Evolutionary conservation across 2,113 vertebrate species (phyloP).

Genomic region (Eolophus roseicapilla): DNA sequence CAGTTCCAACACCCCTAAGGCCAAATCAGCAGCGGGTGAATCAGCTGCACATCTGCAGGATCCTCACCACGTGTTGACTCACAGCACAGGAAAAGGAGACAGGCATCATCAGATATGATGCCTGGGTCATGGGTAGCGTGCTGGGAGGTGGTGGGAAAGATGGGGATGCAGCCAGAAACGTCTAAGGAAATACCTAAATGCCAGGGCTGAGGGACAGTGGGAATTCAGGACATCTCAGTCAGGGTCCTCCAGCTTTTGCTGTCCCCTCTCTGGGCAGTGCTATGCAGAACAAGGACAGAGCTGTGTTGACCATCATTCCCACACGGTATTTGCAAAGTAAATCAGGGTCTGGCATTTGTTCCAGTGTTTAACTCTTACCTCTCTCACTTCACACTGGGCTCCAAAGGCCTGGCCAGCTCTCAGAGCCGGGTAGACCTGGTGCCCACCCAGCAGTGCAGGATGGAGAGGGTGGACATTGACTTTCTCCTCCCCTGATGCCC

Average conservation of each 20-base stretch:
- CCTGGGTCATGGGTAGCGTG: fast-evolving
- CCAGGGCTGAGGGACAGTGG: background rate
- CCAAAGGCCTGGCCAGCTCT: background rate
- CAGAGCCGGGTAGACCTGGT: background rate
- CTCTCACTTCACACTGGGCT: background rate
- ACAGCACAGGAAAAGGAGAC: background rate
- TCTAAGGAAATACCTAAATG: background rate
- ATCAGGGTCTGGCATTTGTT: background rate
- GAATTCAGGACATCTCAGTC: background rate
- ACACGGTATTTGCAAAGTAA: background rate
- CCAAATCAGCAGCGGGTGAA: background rate
- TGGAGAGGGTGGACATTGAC: background rate
- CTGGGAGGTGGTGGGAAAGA: background rate
- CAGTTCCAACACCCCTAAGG: background rate
- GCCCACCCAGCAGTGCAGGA: background rate
- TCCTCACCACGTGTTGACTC: background rate
- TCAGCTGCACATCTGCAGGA: background rate
- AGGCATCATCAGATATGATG: background rate
- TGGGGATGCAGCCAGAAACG: background rate
- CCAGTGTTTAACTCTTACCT: background rate
- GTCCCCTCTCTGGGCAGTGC: background rate
- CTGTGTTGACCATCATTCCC: background rate
- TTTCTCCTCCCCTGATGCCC: fast-evolving
- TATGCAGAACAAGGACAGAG: background rate
- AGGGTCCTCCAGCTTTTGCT: background rate